Evolutionary conservation across 92 coral and sea anemone genomes (phyloP).

Genomic region (Meandrina meandrites): DNA sequence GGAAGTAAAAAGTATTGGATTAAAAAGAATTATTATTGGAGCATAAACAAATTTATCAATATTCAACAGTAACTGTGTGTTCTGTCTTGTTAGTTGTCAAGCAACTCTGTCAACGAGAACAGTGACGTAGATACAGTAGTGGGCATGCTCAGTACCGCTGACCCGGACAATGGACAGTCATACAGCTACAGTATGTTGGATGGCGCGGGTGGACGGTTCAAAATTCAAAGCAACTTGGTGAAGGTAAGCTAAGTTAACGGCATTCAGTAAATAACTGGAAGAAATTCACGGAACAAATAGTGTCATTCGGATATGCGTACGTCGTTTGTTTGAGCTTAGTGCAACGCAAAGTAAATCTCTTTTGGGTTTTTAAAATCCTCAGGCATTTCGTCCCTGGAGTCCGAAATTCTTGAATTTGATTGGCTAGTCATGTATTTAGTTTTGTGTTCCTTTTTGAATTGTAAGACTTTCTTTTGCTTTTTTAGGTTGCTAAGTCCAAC

Average conservation of each 20-base stretch:
- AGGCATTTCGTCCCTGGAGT: too few relatives aligned
- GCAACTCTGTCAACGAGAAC: slow-evolving; percentile 62
- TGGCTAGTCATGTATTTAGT: too few relatives aligned
- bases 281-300: too few relatives aligned
- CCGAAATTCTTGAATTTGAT: too few relatives aligned
- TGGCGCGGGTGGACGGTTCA: slow-evolving; percentile 79
- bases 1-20: too few relatives aligned
- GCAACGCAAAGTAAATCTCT: too few relatives aligned
- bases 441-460: too few relatives aligned
- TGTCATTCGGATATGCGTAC: too few relatives aligned
- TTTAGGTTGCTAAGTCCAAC: slow-evolving; percentile 76
- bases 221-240: slow-evolving; percentile 49
- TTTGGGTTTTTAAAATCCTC: too few relatives aligned
- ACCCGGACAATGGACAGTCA: slow-evolving; percentile 77
- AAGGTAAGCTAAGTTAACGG: slow-evolving; percentile 38
- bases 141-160: slow-evolving; percentile 79
- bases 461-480: background rate
- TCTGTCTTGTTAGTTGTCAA: slow-evolving; percentile 16
- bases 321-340: too few relatives aligned
- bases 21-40: too few relatives aligned
- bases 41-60: too few relatives aligned
- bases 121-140: slow-evolving; percentile 67
- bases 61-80: background rate
- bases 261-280: background rate
- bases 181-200: slow-evolving; percentile 68